Evolutionary conservation across 2,797 vertebrate genomes (phyloP).

Genomic region (Pantherophis alleghaniensis): DNA sequence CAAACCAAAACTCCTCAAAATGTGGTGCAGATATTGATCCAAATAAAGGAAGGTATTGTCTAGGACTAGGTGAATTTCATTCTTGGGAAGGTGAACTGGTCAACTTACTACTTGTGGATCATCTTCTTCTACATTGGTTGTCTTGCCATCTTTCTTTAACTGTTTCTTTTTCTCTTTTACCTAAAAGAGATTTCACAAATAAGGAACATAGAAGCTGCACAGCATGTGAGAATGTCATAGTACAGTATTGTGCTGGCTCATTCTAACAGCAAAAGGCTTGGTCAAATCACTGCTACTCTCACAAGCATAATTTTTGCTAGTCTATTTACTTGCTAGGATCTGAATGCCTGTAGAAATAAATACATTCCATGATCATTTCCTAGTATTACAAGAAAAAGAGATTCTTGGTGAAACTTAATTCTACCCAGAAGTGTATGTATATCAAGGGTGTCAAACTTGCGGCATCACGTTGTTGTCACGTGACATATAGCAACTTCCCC

Average conservation of each 20-base stretch:
- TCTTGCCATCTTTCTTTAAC: constrained; percentile 94
- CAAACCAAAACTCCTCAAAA: neutral
- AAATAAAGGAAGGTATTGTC: neutral
- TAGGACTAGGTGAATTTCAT: neutral
- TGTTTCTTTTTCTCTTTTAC: constrained; percentile 96
- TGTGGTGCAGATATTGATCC: neutral
- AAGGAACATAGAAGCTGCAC: constrained; percentile 10
- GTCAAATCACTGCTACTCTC: neutral
- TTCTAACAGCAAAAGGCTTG: neutral
- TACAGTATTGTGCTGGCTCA: neutral
- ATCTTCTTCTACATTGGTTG: constrained; percentile 86
- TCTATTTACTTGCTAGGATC: neutral
- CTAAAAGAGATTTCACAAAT: constrained; percentile 67
- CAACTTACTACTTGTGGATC: constrained; percentile 87
- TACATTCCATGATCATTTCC: neutral
- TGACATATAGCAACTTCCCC: too few species aligned
- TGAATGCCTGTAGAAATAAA: neutral
- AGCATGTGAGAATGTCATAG: neutral
- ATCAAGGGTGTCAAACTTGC: too few species aligned
- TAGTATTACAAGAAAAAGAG: neutral
- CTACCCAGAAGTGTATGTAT: neutral
- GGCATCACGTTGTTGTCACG: too few species aligned
- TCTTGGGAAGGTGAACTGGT: neutral
- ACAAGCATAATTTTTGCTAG: neutral
- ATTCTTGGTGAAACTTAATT: neutral